Evolutionary conservation across 1,140 invertebrate genomes (phyloP).

Genomic region (Drosophila grimshawi): DNA sequence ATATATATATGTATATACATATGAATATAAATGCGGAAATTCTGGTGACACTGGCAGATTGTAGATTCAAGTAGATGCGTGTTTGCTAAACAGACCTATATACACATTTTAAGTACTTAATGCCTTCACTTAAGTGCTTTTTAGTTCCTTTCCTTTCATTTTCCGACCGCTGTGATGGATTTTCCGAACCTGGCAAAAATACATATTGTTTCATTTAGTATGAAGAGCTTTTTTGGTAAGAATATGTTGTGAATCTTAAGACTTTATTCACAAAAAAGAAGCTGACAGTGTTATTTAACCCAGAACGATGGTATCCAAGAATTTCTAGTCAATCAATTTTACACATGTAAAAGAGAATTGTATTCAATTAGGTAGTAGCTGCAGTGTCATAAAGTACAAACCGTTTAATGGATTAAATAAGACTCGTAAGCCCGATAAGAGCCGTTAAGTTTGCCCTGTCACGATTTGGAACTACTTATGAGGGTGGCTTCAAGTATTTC

Average conservation of each 20-base stretch:
- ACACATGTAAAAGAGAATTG: background rate
- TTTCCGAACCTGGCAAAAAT: too few relatives aligned
- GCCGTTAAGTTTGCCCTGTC: constrained; percentile 20
- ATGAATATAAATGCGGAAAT: constrained; percentile 19
- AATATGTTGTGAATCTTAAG: too few relatives aligned
- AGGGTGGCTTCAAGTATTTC: constrained; percentile 32
- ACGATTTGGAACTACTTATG: constrained; percentile 31
- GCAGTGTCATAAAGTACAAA: constrained; percentile 17
- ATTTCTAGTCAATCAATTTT: too few relatives aligned
- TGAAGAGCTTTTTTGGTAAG: too few relatives aligned
- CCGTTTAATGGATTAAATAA: constrained; percentile 28
- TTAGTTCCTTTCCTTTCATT: too few relatives aligned
- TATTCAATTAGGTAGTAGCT: constrained; percentile 22
- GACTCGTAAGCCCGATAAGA: constrained; percentile 9
- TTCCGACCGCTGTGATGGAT: too few relatives aligned
- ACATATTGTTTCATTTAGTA: too few relatives aligned
- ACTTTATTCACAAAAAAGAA: too few relatives aligned
- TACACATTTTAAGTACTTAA: too few relatives aligned
- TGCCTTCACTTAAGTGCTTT: background rate
- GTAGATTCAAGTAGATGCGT: constrained; percentile 12
- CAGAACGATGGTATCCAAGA: too few relatives aligned
- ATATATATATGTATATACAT: background rate
- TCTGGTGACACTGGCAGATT: constrained; percentile 20
- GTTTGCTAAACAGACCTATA: background rate
- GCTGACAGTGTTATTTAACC: too few relatives aligned